A percentile compares a stretch with the other conserved stretches of the same genome.
These are phyloP conservation scores for Dusona sp. DNA, from an alignment of 2,888 invertebrate genomes.

Conservation along the genomic window DNA sequence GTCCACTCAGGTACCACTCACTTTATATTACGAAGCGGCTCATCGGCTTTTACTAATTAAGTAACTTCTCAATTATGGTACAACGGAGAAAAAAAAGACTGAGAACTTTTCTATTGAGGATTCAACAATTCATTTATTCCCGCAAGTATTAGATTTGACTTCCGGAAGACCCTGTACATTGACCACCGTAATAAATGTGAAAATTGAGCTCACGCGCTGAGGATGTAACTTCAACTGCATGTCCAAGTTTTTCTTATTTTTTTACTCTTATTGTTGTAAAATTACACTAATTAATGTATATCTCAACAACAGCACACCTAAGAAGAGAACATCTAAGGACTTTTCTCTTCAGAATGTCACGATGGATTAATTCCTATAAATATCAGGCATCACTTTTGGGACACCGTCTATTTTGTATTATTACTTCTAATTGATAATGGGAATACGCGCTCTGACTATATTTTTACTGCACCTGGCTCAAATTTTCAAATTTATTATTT, in stretches of 20 bases:
- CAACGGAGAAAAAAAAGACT: background rate
- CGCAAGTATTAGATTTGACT: background rate
- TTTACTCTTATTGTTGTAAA: background rate
- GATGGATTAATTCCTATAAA: background rate
- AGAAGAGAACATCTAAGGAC: background rate
- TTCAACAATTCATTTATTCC: background rate
- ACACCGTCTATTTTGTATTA: background rate
- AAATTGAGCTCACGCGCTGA: background rate
- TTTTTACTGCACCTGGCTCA: background rate
- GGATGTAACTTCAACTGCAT: background rate
- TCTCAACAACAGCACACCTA: background rate
- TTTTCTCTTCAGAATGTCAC: background rate
- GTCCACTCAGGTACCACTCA: no score
- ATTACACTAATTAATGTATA: background rate
- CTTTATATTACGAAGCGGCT: no score
- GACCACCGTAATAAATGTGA: background rate
- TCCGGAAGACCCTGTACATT: background rate
- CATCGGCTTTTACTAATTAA: no score
- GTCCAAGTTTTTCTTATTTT: background rate
- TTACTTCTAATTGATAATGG: background rate
- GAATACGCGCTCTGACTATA: background rate
- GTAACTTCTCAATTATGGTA: background rate
- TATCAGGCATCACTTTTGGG: background rate
- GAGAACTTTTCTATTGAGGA: background rate
- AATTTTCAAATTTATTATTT: slow-evolving; percentile 3